These are phyloP conservation scores for Dicentrarchus labrax DNA, from an alignment of 2,113 vertebrate genomes.

Conservation along the genomic window DNA sequence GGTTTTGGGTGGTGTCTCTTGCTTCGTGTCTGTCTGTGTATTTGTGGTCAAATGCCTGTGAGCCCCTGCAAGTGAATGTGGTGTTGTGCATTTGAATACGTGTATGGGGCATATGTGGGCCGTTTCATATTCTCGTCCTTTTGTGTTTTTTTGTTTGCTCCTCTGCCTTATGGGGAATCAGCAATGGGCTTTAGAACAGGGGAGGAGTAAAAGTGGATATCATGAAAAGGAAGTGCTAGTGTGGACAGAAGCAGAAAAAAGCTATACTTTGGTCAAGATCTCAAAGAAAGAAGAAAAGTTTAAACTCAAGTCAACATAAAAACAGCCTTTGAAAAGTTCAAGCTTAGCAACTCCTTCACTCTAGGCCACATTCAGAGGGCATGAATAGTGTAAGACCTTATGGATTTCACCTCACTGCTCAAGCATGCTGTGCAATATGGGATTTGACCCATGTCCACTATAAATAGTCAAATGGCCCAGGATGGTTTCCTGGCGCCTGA, in stretches of 20 bases:
- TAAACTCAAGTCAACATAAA: conserved; percentile 37
- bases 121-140: conserved; percentile 23
- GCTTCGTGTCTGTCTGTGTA: conserved; percentile 24
- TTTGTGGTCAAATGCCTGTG: conserved; percentile 34
- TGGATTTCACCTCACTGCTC: conserved; percentile 65
- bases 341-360: conserved; percentile 36
- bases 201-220: conserved; percentile 34
- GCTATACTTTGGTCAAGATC: conserved; percentile 43
- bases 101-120: not conserved
- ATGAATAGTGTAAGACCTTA: conserved; percentile 68
- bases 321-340: conserved; percentile 66
- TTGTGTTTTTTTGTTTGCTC: conserved; percentile 52
- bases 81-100: not conserved
- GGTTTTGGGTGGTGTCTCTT: conserved; percentile 67
- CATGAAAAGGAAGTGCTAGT: conserved; percentile 34
- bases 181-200: conserved; percentile 60
- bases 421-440: conserved; percentile 47
- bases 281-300: conserved; percentile 48
- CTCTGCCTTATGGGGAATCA: conserved; percentile 41
- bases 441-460: conserved; percentile 70
- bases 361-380: conserved; percentile 59
- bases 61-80: not conserved
- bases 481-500: conserved; percentile 51
- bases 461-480: conserved; percentile 68
- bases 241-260: conserved; percentile 29